phyloP scores from a whole-genome alignment of 2,888 invertebrate species.

The Dexiosoma caninum region DNA sequence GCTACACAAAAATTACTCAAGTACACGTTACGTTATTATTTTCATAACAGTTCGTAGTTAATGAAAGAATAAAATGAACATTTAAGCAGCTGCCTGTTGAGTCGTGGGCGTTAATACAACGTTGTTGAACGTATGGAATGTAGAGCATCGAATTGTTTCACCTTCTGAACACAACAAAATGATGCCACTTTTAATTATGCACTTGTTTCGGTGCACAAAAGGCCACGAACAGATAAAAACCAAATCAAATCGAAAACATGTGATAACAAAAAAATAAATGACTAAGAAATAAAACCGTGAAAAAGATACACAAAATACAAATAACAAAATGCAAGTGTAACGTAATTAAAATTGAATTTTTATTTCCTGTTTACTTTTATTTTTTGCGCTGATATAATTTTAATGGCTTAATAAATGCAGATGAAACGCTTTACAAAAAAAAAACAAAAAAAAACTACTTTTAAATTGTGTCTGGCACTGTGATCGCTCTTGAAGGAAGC shows the following conservation, averaged over 20 bases:
- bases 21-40: background rate
- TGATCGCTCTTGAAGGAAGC: constrained; percentile 37
- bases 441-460: too few species aligned
- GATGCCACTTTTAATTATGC: constrained; percentile 2
- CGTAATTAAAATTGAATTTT: constrained; percentile 63
- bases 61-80: background rate
- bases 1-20: too few species aligned
- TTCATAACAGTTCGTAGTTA: background rate
- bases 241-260: constrained; percentile 34
- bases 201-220: constrained; percentile 9
- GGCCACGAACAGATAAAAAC: constrained; percentile 30
- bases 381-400: constrained; percentile 57
- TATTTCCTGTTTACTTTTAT: constrained; percentile 58
- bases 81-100: constrained; percentile 9
- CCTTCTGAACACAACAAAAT: background rate
- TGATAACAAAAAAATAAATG: background rate
- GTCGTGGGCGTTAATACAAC: constrained; percentile 26
- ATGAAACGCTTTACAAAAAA: constrained; percentile 8
- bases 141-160: constrained; percentile 1
- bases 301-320: background rate
- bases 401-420: constrained; percentile 65
- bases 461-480: background rate
- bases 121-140: constrained; percentile 19
- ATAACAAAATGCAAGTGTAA: background rate
- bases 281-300: too few species aligned